Percentiles rank a stretch among this genome's conserved stretches.
These are phyloP conservation scores for Pocillopora meandrina DNA, from an alignment of 92 coral and sea anemone species.

Conservation along the genomic window DNA sequence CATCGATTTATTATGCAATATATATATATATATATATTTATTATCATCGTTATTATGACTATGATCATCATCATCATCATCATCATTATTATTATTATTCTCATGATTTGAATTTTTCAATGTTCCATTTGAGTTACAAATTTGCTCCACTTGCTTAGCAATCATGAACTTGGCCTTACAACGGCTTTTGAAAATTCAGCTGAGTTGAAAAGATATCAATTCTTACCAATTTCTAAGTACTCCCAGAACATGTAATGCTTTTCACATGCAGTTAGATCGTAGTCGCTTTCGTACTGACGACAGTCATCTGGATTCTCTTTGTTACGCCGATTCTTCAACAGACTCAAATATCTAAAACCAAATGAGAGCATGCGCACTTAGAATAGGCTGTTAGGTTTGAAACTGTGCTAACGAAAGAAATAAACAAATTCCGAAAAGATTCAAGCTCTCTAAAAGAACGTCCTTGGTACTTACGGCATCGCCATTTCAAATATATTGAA, in stretches of 20 bases:
- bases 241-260: constrained; percentile 96
- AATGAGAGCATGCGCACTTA: not conserved
- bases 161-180: too few relatives aligned
- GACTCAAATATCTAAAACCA: constrained; percentile 31
- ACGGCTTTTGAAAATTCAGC: not conserved
- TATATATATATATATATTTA: too few relatives aligned
- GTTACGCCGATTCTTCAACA: constrained; percentile 50
- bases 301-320: constrained; percentile 43
- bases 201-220: not conserved
- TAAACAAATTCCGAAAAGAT: not conserved
- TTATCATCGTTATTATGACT: too few relatives aligned
- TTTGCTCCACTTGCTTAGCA: not conserved
- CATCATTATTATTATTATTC: too few relatives aligned
- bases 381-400: not conserved
- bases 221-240: constrained; percentile 91
- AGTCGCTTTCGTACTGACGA: constrained; percentile 86
- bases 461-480: constrained; percentile 79
- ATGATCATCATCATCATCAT: too few relatives aligned
- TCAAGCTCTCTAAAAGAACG: not conserved
- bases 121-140: too few relatives aligned
- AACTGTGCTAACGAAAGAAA: not conserved
- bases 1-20: too few relatives aligned
- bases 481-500: constrained; percentile 88
- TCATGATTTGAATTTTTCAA: too few relatives aligned
- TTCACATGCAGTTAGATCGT: constrained; percentile 69